A percentile compares a stretch with the other conserved stretches of the same genome.
These are phyloP conservation scores for Drosophila pseudotakahashii DNA, from an alignment of 2,888 invertebrate species.

Conservation along the genomic window DNA sequence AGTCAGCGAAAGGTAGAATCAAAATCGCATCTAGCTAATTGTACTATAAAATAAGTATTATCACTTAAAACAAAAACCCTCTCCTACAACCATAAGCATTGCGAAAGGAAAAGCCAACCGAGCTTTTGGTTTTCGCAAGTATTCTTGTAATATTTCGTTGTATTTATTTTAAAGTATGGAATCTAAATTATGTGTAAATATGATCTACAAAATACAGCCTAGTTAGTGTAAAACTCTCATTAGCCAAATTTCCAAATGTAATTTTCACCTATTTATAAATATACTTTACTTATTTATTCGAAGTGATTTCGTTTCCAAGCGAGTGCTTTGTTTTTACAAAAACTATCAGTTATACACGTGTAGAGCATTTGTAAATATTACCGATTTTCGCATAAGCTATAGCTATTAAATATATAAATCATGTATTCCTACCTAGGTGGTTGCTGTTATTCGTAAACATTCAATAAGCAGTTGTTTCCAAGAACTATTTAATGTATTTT, in stretches of 20 bases:
- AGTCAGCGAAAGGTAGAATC: constrained; percentile 34
- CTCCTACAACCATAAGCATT: constrained; percentile 43
- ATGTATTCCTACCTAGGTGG: constrained; percentile 74
- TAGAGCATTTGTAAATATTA: constrained; percentile 34
- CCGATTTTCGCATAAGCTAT: constrained; percentile 16
- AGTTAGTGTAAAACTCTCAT: constrained; percentile 60
- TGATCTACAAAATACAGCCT: constrained; percentile 9
- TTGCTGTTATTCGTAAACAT: constrained; percentile 67
- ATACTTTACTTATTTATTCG: constrained; percentile 67
- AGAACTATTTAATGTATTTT: constrained; percentile 41
- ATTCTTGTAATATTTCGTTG: constrained; percentile 38
- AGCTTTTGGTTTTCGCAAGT: neutral
- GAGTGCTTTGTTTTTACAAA: constrained; percentile 45
- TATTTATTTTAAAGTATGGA: constrained; percentile 43
- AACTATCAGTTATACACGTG: constrained; percentile 25
- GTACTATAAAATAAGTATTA: constrained; percentile 54
- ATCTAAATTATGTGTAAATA: constrained; percentile 59
- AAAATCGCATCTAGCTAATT: constrained; percentile 49
- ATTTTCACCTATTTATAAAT: constrained; percentile 39
- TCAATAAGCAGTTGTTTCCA: constrained; percentile 63
- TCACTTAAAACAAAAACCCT: constrained; percentile 40
- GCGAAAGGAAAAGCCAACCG: neutral
- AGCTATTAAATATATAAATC: constrained; percentile 14
- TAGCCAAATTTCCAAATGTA: constrained; percentile 73
- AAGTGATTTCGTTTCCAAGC: constrained; percentile 41